Conservation (phyloP, 2,888 invertebrate genomes). For the Oscheius myriophilus region DNA sequence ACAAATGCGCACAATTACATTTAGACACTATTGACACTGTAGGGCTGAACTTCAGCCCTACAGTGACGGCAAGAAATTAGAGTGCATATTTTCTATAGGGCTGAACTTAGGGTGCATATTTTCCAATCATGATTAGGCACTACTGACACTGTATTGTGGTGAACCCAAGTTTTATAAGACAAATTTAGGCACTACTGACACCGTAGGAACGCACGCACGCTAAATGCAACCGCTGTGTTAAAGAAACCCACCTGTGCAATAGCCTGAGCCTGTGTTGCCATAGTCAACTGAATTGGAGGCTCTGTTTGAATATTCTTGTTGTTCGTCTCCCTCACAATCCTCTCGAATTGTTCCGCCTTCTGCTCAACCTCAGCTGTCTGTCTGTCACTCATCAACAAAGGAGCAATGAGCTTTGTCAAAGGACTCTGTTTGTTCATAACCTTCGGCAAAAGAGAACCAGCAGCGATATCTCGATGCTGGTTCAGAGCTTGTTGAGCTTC, state of each 20-base stretch:
- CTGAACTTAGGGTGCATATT: no score
- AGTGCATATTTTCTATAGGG: no score
- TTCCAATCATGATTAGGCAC: no score
- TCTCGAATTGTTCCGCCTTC: slow-evolving; percentile 58
- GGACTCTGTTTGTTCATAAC: slow-evolving; percentile 26
- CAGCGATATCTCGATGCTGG: slow-evolving; percentile 17
- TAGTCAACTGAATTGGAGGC: slow-evolving; percentile 26
- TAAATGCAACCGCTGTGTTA: no score
- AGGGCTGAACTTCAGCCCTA: no score
- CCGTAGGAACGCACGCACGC: no score
- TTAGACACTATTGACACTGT: no score
- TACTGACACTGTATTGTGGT: no score
- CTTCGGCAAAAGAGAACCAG: slow-evolving; percentile 17
- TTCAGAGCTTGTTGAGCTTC: slow-evolving; percentile 63
- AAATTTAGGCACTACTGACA: no score
- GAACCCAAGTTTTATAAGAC: no score
- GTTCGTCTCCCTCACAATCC: slow-evolving; percentile 52
- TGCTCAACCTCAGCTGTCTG: slow-evolving; percentile 30
- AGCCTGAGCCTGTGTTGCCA: slow-evolving; percentile 45
- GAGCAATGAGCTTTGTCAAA: slow-evolving; percentile 16
- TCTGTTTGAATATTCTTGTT: slow-evolving; percentile 66
- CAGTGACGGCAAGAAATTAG: no score
- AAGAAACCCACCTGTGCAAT: slow-evolving; percentile 5
- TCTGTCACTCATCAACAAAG: slow-evolving; percentile 24
- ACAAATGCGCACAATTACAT: no score